Evolutionary conservation across 2,113 vertebrate genomes (phyloP), one percentile per base, ranked within the genome.

Genomic region (Ceyx melanurus): DNA sequence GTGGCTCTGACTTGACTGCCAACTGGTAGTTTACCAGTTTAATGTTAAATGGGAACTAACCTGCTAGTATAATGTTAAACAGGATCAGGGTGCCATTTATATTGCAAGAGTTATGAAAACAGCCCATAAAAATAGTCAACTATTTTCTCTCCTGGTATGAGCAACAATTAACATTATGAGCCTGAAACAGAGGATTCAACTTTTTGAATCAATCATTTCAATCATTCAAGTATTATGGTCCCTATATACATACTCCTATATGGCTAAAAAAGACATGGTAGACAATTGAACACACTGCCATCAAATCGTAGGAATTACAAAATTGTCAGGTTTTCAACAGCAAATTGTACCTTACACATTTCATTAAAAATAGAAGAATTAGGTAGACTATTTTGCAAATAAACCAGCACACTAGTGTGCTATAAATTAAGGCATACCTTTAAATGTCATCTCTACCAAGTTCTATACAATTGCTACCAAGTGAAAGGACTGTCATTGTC

Each of bases 361-460:
- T 97, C 96, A 94, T 98, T 97, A 98, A 98, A 98, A 98, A 98
- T 97, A 98, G 96, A 97, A 97, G 96, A 97, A 93, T 96, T 96
- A 94, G 92, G 97, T 97, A 97, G 93, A 97, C 96, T 97, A 97
- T 82, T 97, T 61, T 95, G 96, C 97, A 97, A 97, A 97, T 95
- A 93, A 89, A 97, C 96, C 94, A 97, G 96, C 97, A 97, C 96
- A 92, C 68, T 97, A 94, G 31, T 92, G 97, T 96, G 97, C 97
- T 72, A 93, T 60, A 71, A 96, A 85, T 96, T 97, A 97, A 96
- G 96, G 97, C 95, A 95, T 90, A 97, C 93, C 92, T 97, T 95
- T 95, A 96, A 95, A 96, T 78, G 97, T 96, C 91, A 96, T 93
- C 88, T 95, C 88, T 95, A 95, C 95, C 92, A 96, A 97, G 96